A percentile compares a stretch with the other conserved stretches of the same genome.
Conservation (phyloP, 2,888 invertebrate species). For the Ypsolopha sequella region DNA sequence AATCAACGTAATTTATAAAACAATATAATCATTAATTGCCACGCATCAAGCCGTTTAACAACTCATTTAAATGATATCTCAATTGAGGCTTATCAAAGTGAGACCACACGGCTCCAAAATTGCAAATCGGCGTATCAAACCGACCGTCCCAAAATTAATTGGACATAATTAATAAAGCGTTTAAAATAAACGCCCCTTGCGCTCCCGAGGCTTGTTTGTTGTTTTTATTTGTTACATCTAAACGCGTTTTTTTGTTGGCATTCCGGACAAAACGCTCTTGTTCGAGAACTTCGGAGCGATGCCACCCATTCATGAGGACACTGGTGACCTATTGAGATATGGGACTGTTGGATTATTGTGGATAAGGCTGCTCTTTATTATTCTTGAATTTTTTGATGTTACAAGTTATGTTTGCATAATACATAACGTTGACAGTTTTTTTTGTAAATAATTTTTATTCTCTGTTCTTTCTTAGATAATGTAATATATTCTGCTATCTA, state of each 20-base stretch:
- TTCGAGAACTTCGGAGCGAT: conserved; percentile 63
- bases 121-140: conserved; percentile 37
- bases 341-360: conserved; percentile 31
- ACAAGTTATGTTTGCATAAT: too few species aligned
- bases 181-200: conserved; percentile 57
- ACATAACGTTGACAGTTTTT: too few species aligned
- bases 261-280: conserved; percentile 69
- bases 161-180: conserved; percentile 67
- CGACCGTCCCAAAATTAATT: conserved; percentile 59
- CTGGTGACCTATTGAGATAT: conserved; percentile 67
- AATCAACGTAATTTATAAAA: too few species aligned
- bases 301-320: conserved; percentile 69
- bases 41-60: too few species aligned
- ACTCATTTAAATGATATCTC: background rate
- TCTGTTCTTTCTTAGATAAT: too few species aligned
- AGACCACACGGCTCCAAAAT: conserved; percentile 34
- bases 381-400: too few species aligned
- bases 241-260: conserved; percentile 50
- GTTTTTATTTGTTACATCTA: conserved; percentile 11
- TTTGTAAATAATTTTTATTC: too few species aligned
- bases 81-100: background rate
- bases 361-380: conserved; percentile 19
- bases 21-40: too few species aligned
- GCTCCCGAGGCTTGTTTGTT: conserved; percentile 49
- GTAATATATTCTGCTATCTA: too few species aligned